A percentile compares a stretch with the other conserved stretches of the same genome.
These are phyloP conservation scores for Poecile montanus DNA, from an alignment of 2,797 vertebrate genomes.

Conservation along the genomic window DNA sequence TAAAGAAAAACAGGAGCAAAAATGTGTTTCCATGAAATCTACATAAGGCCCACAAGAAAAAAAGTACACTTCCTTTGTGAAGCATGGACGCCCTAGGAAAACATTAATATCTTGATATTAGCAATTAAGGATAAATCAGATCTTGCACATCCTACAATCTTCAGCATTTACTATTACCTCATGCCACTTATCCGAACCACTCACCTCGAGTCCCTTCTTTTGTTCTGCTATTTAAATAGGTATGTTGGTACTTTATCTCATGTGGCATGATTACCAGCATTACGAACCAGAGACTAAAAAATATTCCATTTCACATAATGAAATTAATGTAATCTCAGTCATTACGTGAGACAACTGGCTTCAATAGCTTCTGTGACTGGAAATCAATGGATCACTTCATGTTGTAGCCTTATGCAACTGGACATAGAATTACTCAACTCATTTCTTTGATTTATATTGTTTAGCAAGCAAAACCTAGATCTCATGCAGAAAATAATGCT, in stretches of 20 bases:
- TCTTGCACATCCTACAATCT: neutral
- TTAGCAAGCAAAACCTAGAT: neutral
- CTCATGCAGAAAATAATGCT: constrained; percentile 14
- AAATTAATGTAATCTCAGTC: neutral
- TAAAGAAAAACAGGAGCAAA: neutral
- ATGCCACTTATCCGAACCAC: neutral
- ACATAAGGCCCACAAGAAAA: neutral
- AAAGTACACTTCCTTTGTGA: neutral
- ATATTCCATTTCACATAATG: neutral
- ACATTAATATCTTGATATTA: neutral
- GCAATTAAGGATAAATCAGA: constrained; percentile 14
- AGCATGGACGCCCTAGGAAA: neutral
- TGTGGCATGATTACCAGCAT: neutral
- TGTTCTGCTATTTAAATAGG: neutral
- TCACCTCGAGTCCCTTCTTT: neutral
- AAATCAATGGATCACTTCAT: neutral
- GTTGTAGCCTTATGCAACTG: neutral
- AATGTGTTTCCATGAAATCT: neutral
- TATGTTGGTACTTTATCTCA: neutral
- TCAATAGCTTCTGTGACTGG: neutral
- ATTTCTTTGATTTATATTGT: neutral
- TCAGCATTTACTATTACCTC: neutral
- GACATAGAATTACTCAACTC: neutral
- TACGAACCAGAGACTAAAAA: neutral
- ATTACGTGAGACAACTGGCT: neutral